Evolutionary conservation across 2,113 vertebrate genomes (phyloP).

Genomic region (Symphodus melops): DNA sequence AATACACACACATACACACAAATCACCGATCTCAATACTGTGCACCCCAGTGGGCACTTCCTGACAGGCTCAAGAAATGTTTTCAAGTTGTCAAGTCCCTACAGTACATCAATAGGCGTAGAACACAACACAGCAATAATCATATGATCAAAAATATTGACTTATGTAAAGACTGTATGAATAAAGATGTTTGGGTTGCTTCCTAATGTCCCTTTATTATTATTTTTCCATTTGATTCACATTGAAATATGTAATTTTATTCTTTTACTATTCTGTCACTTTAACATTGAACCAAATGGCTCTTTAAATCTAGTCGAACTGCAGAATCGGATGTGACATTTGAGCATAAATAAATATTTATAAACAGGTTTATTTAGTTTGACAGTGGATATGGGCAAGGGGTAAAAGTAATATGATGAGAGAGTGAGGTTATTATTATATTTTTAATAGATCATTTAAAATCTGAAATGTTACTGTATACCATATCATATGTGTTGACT

Average conservation of each 20-base stretch:
- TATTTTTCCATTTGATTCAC: conserved; percentile 47
- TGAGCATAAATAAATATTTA: conserved; percentile 5
- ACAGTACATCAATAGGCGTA: conserved; percentile 88
- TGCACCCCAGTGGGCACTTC: conserved; percentile 86
- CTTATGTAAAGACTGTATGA: conserved; percentile 51
- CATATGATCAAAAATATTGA: conserved; percentile 63
- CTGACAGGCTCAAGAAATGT: conserved; percentile 89
- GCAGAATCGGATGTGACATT: background rate
- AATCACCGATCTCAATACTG: conserved; percentile 87
- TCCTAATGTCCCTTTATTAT: conserved; percentile 32
- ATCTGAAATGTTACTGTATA: background rate
- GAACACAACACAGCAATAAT: conserved; percentile 69
- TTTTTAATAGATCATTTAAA: background rate
- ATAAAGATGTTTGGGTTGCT: conserved; percentile 42
- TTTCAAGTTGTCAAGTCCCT: conserved; percentile 89
- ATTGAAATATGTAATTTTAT: conserved; percentile 23
- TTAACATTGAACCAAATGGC: conserved; percentile 35
- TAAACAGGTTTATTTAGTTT: conserved; percentile 35
- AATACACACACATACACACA: conserved; percentile 40
- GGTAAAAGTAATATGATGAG: conserved; percentile 4
- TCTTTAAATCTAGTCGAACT: conserved; percentile 19
- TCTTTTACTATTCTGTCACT: conserved; percentile 34
- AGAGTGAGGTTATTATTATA: background rate
- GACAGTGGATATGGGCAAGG: background rate
- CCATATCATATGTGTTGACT: no score